Evolutionary conservation across 2,888 invertebrate species (phyloP).

Genomic region (Galeopsomyia nigrocyanea): DNA sequence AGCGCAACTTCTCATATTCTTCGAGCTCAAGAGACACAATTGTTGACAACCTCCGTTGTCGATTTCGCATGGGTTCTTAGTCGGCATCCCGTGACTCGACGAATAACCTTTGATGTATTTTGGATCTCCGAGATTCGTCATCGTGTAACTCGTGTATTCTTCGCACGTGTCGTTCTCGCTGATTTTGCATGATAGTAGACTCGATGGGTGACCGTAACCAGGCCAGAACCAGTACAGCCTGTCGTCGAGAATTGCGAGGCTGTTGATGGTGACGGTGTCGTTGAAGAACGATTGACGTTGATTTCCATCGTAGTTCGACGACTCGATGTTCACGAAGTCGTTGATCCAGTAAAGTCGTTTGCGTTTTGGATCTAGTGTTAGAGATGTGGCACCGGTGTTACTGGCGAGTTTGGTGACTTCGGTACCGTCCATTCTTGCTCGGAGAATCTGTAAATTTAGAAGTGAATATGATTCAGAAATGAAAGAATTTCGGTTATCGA

Average conservation of each 20-base stretch:
- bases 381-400: too few relatives aligned
- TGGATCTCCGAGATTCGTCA: background rate
- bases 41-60: conserved; percentile 15
- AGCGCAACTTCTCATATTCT: background rate
- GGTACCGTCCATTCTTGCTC: conserved; percentile 14
- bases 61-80: background rate
- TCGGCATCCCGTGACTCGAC: too few relatives aligned
- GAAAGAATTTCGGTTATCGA: background rate
- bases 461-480: background rate
- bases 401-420: background rate
- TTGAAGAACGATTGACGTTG: background rate
- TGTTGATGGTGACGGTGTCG: background rate
- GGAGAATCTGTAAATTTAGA: background rate
- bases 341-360: conserved; percentile 12
- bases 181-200: conserved; percentile 2
- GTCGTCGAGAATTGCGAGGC: background rate
- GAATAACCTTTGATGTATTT: background rate
- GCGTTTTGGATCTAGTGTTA: background rate
- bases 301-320: background rate
- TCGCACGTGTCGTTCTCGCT: background rate
- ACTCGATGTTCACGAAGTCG: background rate
- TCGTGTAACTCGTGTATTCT: background rate
- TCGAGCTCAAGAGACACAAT: background rate
- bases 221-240: conserved; percentile 15
- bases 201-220: background rate